Base-by-base conservation (phyloP, 2,113 vertebrate species). In the Hymenochirus boettgeri region DNA sequence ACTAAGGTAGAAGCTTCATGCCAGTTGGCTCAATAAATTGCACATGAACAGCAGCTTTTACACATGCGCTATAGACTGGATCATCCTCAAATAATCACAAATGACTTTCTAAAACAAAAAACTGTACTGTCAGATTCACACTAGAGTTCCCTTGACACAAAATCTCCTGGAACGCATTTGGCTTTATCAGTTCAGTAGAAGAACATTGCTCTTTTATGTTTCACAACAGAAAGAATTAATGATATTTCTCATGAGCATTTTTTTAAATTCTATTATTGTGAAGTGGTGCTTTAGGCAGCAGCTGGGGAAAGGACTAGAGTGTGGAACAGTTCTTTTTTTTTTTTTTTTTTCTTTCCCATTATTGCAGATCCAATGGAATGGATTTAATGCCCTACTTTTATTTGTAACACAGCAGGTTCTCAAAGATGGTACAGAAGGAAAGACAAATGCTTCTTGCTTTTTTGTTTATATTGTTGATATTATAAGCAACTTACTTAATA, bases 351-450 rank as follows among this genome's bases (percentile, higher is more conserved):
- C n/a, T n/a, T n/a, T n/a, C n/a, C n/a, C n/a, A 24, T 59, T 17
- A 26, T 15, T 27, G 24, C 6, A 25, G 50, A 52, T 52, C 50
- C 24, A 52, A 3, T 26, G 23, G 57, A 27, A 18, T 42, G 29
- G 33, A 5, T 57, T 57, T 57, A 57, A 57, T 57, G 21, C 33
- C 29, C 55, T 13, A 3, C n/a, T 24, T 57, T 33, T 24, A 39
- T 39, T 57, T 24, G 13, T 33, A 37, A 11, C 55, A 24, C 55
- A 39, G 33, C 21, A 57, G 33, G 29, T n/a, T 11, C 18, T 22
- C 19, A 48, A 46, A 21, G 18, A 12, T 11, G 46, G 46, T 48
- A 12, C 46, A 22, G 46, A 22, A 48, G 22, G 46, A 21, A 48
- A 48, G 11, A 48, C 18, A 8, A 15, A 18, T 46, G 21, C 22